These are phyloP conservation scores for Iphiclides podalirius DNA, from an alignment of 2,888 invertebrate genomes.

Conservation along the genomic window DNA sequence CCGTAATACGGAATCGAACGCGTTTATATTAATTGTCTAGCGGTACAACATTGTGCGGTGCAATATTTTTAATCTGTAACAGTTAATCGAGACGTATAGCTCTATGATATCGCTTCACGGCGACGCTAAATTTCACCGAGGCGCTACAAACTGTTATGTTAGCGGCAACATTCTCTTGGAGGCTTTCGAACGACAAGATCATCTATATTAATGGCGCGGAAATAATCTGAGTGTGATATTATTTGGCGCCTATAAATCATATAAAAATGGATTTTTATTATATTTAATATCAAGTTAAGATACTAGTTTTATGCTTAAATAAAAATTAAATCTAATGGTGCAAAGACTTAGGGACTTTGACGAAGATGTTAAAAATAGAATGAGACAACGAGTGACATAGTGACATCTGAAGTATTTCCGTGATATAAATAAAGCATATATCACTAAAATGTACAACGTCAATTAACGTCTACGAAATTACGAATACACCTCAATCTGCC, in stretches of 20 bases:
- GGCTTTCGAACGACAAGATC: not conserved
- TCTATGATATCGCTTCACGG: slow-evolving; percentile 7
- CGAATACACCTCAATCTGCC: too few relatives aligned
- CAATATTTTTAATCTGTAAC: slow-evolving; percentile 20
- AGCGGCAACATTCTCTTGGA: not conserved
- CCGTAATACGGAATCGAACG: slow-evolving; percentile 7
- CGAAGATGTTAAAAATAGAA: not conserved
- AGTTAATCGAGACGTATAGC: slow-evolving; percentile 11
- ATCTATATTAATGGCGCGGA: not conserved
- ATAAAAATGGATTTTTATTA: too few relatives aligned
- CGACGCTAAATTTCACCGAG: slow-evolving; percentile 5
- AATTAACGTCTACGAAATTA: too few relatives aligned
- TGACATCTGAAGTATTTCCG: not conserved
- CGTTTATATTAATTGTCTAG: slow-evolving; percentile 29
- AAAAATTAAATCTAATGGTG: too few relatives aligned
- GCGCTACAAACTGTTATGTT: not conserved
- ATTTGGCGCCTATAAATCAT: not conserved
- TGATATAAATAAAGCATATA: too few relatives aligned
- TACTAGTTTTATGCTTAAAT: too few relatives aligned
- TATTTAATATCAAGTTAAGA: too few relatives aligned
- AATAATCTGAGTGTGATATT: slow-evolving; percentile 2
- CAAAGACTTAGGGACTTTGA: too few relatives aligned
- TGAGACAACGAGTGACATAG: not conserved
- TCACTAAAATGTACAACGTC: too few relatives aligned
- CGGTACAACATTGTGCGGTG: slow-evolving; percentile 27